Conservation (phyloP, 2,888 invertebrate genomes). For the Melinaea marsaeus region DNA sequence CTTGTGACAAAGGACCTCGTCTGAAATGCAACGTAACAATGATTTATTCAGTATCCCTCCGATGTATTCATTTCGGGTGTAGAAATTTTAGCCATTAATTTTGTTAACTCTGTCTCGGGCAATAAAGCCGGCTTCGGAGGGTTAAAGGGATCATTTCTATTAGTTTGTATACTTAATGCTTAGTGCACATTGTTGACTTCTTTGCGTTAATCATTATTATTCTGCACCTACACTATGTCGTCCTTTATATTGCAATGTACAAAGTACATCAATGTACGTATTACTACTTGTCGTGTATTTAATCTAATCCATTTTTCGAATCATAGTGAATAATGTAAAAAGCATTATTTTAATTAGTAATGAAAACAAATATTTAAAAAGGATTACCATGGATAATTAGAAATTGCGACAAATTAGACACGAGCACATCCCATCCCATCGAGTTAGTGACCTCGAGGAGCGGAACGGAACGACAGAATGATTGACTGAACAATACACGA, state of each 20-base stretch:
- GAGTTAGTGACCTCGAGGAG: slow-evolving; percentile 44
- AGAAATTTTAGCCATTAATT: slow-evolving; percentile 78
- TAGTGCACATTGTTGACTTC: slow-evolving; percentile 30
- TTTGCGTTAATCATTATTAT: slow-evolving; percentile 38
- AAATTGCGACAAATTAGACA: slow-evolving; percentile 51
- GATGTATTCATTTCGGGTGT: slow-evolving; percentile 76
- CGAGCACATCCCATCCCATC: slow-evolving; percentile 52
- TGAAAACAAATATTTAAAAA: slow-evolving; percentile 35
- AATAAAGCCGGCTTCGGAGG: slow-evolving; percentile 64
- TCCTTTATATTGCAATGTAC: background rate
- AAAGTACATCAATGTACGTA: too few species aligned
- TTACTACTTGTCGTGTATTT: too few species aligned
- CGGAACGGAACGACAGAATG: slow-evolving; percentile 63
- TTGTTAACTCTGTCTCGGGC: slow-evolving; percentile 72
- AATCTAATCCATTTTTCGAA: too few species aligned
- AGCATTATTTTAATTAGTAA: background rate
- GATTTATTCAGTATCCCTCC: slow-evolving; percentile 72
- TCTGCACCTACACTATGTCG: background rate
- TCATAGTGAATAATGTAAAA: too few species aligned
- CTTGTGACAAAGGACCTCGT: slow-evolving; percentile 40
- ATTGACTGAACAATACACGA: slow-evolving; percentile 58
- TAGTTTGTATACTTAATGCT: slow-evolving; percentile 48
- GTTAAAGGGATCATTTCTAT: slow-evolving; percentile 51
- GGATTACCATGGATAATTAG: slow-evolving; percentile 38
- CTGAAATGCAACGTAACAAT: slow-evolving; percentile 73